These are phyloP conservation scores for Hylia prasina DNA, from an alignment of 2,113 vertebrate genomes.

Conservation along the genomic window DNA sequence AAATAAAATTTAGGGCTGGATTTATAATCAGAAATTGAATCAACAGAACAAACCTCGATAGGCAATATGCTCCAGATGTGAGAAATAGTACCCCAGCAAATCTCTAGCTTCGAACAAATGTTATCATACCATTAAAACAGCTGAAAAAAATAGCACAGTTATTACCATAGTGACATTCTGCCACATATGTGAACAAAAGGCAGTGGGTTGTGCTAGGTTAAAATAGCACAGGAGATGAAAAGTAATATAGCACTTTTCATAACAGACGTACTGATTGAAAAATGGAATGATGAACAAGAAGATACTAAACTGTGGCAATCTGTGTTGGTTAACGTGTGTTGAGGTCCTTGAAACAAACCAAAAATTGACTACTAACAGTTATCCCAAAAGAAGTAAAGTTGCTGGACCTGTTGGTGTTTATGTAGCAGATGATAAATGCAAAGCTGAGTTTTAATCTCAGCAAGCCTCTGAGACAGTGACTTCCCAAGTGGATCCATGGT, in stretches of 20 bases:
- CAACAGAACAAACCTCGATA: neutral
- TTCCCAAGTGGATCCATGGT: neutral
- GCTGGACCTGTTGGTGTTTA: neutral
- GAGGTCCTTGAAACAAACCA: neutral
- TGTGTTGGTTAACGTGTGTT: neutral
- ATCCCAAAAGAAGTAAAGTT: neutral
- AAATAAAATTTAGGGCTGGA: conserved; percentile 29
- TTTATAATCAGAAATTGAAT: conserved; percentile 33
- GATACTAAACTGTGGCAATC: neutral
- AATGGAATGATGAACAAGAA: neutral
- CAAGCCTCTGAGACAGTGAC: neutral
- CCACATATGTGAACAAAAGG: conserved; percentile 43
- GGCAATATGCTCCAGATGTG: neutral
- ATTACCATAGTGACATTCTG: conserved; percentile 43
- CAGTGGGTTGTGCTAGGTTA: conserved; percentile 9
- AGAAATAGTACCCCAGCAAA: neutral
- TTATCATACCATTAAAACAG: conserved; percentile 2
- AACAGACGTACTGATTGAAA: neutral
- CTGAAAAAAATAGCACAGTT: conserved; percentile 30
- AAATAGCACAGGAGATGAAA: conserved; percentile 38
- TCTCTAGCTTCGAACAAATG: neutral
- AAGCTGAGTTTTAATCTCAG: neutral
- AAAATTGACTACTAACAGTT: neutral
- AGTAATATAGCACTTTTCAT: neutral
- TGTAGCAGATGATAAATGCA: neutral